Base-by-base conservation (phyloP, 2,797 vertebrate genomes). In the Cuculus canorus region DNA sequence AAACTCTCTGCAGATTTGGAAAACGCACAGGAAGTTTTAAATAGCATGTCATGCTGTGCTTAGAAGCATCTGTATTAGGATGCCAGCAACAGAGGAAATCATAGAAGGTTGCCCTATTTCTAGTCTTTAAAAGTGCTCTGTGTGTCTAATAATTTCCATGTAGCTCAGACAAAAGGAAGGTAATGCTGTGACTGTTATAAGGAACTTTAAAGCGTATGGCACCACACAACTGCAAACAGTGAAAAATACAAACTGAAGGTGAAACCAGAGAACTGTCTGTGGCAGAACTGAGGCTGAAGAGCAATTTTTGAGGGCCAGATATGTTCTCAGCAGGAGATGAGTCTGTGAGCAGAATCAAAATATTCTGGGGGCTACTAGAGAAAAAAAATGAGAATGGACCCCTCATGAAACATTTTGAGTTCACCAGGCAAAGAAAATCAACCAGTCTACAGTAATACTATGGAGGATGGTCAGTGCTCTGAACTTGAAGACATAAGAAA, bases 21-120 rank as follows among this genome's bases (percentile, higher is more conserved):
- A 87, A 95, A 91, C 68, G 93, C 83, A 24, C 12, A 82, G 68
- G 68, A 95, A 93, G 88, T 92, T 92, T 95, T 89, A 95, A 95
- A 91, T 71, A 89, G 57, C 27, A 57, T 18, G 5, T 86, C 83
- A 85, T 0, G 1, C 65, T 92, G 39, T 70, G 56, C 53, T 79
- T 88, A 81, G 81, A 87, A 85, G 35, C 53, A 28, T 80, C 37
- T 82, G 57, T 72, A 47, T 86, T 69, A 79, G 73, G 59, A 69
- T 82, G 60, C 59, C 65, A 92, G 47, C 47, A 88, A 66, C 48
- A 82, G 56, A 95, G 30, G 23, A 86, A 88, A 72, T 54, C 12
- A 52, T 73, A 80, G 69, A 81, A 70, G 13, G 77, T 76, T 92
- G 39, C 30, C 54, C 77, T 86, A 1, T 84, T 95, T 93, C 73